A percentile compares a stretch with the other conserved stretches of the same genome.
Evolutionary conservation across 2,888 invertebrate genomes (phyloP).

Genomic region (Nipponacmea schrenckii): DNA sequence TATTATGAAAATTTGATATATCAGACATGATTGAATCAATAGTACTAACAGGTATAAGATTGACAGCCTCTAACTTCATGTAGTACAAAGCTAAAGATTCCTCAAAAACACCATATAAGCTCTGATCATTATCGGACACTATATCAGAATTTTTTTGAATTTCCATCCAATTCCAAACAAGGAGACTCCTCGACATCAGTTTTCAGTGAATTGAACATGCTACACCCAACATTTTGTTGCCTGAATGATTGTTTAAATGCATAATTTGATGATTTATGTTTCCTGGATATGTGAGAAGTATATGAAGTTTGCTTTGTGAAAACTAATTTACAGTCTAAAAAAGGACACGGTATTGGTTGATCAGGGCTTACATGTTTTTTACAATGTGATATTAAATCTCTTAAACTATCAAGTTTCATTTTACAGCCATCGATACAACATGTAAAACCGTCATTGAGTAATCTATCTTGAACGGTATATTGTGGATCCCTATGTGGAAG

Average conservation of each 20-base stretch:
- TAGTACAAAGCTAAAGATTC: background rate
- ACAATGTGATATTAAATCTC: background rate
- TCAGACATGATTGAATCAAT: constrained; percentile 1
- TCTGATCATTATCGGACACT: no score
- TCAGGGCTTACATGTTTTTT: background rate
- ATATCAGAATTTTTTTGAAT: no score
- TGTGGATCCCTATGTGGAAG: background rate
- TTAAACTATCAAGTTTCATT: background rate
- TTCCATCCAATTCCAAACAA: no score
- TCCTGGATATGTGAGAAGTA: background rate
- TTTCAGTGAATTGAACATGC: no score
- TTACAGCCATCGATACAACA: background rate
- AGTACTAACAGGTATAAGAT: constrained; percentile 3
- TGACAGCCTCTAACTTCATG: background rate
- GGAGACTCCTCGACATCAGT: no score
- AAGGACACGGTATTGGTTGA: background rate
- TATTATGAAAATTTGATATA: background rate
- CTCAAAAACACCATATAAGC: background rate
- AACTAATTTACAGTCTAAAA: background rate
- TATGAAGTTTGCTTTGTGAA: background rate
- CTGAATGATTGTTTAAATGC: background rate
- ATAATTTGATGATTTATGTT: background rate
- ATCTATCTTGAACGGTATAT: background rate
- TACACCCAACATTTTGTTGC: no score
- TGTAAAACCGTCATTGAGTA: background rate